Base-by-base conservation (phyloP, 2,797 vertebrate genomes). In the Ambastaia sidthimunki region DNA sequence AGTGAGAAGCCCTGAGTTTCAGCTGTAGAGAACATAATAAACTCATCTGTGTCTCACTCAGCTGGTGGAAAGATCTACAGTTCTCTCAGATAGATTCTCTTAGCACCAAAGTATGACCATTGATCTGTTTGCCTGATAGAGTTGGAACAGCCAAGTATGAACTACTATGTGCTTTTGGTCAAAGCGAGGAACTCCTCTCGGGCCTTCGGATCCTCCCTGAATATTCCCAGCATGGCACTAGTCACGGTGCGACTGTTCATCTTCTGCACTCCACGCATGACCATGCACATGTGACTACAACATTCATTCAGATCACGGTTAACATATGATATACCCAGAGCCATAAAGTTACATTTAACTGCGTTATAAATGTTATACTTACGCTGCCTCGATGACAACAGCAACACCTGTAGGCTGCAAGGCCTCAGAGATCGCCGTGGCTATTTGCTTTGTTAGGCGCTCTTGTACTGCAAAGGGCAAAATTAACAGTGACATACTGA, bases 261-360 rank as follows among this genome's bases (percentile, higher is more conserved):
- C 92, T 96, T 96, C 92, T 96, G 94, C 78, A 92, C 93, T 0
- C 93, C 93, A 3, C 95, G 91, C 93, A 96, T 93, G 52, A 94
- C 89, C 93, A 93, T 92, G 9, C 91, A 94, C 95, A 94, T 94
- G 89, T 95, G 95, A 83, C 93, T 94, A 88, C 16, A 84, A 84
- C 21, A 48, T n/a, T 31, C 5, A 50, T 71, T 82, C 34, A 75
- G 18, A 37, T 74, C 15, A 48, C 65, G 52, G 50, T 28, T 31
- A 59, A 59, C 34, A 57, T 44, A 18, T 68, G 1, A 68, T 25
- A 68, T 68, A 44, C 21, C 68, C 0, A 68, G 16, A 16, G 6
- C 13, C 16, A 15, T 28, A 28, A 28, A 60, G 10, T 23, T 12
- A 13, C 3, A 59, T 6, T 60, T 7, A 28, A 16, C 23, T 28